Evolutionary conservation across 2,797 vertebrate species (phyloP).

Genomic region (Oryzias dopingdopingensis): DNA sequence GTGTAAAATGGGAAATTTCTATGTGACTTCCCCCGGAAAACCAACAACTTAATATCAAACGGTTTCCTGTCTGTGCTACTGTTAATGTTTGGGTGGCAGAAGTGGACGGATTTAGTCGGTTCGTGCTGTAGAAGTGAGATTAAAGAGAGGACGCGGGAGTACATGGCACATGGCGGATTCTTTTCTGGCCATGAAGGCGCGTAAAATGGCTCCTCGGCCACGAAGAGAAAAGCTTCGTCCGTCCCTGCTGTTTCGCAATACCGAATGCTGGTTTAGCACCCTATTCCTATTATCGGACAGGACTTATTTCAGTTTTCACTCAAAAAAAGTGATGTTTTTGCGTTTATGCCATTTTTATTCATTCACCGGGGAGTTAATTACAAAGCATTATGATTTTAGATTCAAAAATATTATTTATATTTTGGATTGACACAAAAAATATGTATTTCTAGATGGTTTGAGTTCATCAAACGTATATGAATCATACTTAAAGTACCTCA

Average conservation of each 20-base stretch:
- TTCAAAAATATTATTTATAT: no score
- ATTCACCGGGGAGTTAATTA: no score
- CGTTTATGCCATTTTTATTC: not conserved
- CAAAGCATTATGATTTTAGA: no score
- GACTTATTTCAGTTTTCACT: not conserved
- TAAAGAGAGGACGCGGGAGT: not conserved
- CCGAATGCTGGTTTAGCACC: accelerated
- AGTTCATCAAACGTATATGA: no score
- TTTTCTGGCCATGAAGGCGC: slow-evolving; percentile 57
- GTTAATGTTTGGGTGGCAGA: slow-evolving; percentile 12
- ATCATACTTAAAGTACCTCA: no score
- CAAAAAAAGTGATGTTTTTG: not conserved
- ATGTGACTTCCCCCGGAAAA: slow-evolving; percentile 80
- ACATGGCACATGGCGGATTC: slow-evolving; percentile 64
- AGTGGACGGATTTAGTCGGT: not conserved
- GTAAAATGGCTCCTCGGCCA: slow-evolving; percentile 73
- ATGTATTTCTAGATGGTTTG: no score
- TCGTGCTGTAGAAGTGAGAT: not conserved
- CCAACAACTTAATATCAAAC: slow-evolving; percentile 75
- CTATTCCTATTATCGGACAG: slow-evolving; percentile 54
- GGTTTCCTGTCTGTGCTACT: slow-evolving; percentile 71
- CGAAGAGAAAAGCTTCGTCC: slow-evolving; percentile 44
- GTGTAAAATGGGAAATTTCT: slow-evolving; percentile 79
- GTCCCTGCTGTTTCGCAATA: slow-evolving; percentile 1
- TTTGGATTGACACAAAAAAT: no score